Conservation (phyloP, 2,797 vertebrate genomes). For the Chaetophractus vellerosus region DNA sequence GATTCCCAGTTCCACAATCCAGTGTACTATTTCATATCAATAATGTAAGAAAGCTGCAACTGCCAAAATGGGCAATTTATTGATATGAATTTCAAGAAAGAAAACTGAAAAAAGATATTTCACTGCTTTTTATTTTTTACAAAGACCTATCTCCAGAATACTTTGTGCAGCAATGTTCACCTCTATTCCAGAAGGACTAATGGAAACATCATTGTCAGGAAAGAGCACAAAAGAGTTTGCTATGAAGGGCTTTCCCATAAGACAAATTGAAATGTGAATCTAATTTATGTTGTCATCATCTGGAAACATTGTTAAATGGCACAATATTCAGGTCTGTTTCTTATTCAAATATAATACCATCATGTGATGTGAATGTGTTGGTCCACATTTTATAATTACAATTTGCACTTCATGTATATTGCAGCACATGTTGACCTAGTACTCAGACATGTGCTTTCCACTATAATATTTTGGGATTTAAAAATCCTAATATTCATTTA, state of each 20-base stretch:
- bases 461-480: not conserved
- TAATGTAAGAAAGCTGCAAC: no score
- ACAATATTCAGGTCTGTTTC: not conserved
- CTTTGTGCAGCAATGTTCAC: rapidly evolving
- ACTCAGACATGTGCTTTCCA: not conserved
- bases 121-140: no score
- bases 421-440: no score
- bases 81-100: no score
- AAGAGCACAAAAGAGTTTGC: not conserved
- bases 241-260: rapidly evolving
- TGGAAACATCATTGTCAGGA: not conserved
- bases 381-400: rapidly evolving
- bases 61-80: no score
- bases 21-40: no score
- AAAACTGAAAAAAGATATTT: no score
- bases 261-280: no score
- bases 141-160: not conserved
- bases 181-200: rapidly evolving
- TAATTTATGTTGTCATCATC: not conserved
- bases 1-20: no score
- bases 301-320: not conserved
- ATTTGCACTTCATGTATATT: not conserved
- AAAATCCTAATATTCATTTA: not conserved
- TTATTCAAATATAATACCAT: not conserved
- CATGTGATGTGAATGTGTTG: rapidly evolving